phyloP scores from a whole-genome alignment of 2,113 vertebrate genomes.

The Oceanites oceanicus region DNA sequence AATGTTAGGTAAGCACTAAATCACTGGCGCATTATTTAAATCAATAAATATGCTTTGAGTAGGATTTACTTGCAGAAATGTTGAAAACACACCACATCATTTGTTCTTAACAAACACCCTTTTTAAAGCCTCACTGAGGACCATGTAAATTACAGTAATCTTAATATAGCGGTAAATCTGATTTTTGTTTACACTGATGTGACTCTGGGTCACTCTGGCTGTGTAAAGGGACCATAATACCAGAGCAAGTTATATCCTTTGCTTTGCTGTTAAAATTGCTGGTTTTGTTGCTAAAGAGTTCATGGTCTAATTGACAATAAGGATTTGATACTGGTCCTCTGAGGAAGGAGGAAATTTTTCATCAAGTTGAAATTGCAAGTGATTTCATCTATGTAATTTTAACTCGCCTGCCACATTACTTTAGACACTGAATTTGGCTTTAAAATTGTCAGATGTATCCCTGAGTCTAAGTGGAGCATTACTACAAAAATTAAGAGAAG shows the following conservation, averaged over 20 bases:
- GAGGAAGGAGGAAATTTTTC: background rate
- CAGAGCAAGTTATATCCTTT: background rate
- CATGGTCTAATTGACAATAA: background rate
- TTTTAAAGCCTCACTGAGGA: background rate
- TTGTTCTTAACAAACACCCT: background rate
- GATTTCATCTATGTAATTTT: background rate
- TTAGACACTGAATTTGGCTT: background rate
- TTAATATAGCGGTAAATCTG: background rate
- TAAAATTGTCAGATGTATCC: background rate
- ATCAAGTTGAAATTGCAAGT: background rate
- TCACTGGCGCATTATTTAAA: slow-evolving; percentile 5
- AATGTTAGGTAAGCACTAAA: slow-evolving; percentile 8
- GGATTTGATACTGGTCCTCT: background rate
- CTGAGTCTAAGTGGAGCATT: background rate
- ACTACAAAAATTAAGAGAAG: background rate
- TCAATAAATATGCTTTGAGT: background rate
- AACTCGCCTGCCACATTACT: background rate
- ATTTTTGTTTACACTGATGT: background rate
- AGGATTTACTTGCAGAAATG: background rate
- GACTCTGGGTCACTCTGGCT: background rate
- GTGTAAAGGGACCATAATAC: background rate
- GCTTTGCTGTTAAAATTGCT: background rate
- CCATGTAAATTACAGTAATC: background rate
- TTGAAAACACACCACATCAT: background rate
- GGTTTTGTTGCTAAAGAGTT: background rate